These are phyloP conservation scores for Adelges cooleyi DNA, from an alignment of 1,140 invertebrate genomes.

Conservation along the genomic window DNA sequence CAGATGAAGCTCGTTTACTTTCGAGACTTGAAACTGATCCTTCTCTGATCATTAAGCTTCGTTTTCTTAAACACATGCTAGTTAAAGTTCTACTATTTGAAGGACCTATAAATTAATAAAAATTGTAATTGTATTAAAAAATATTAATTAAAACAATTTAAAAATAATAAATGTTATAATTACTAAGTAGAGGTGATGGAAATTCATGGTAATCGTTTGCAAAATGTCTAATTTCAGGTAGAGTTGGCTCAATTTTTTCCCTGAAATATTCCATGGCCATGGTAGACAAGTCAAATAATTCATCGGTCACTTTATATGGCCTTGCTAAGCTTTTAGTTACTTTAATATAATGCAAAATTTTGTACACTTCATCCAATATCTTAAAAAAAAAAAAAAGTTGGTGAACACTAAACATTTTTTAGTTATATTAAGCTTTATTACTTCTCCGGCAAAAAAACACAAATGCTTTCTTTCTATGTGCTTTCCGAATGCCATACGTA, in stretches of 20 bases:
- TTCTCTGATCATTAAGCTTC: constrained; percentile 25
- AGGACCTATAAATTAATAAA: constrained; percentile 4
- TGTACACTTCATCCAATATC: constrained; percentile 62
- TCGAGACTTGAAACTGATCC: constrained; percentile 23
- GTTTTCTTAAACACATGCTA: constrained; percentile 24
- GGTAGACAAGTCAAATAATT: constrained; percentile 80
- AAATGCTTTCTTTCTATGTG: constrained; percentile 81
- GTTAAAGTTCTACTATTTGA: constrained; percentile 18
- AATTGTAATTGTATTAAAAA: no score
- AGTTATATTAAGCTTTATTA: constrained; percentile 38
- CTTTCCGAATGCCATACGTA: constrained; percentile 84
- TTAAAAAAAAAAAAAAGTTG: constrained; percentile 36
- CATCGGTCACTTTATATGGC: constrained; percentile 79
- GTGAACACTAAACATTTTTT: background rate
- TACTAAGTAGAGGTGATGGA: constrained; percentile 12
- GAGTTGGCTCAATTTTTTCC: constrained; percentile 72
- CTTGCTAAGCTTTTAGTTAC: constrained; percentile 64
- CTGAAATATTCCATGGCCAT: constrained; percentile 92
- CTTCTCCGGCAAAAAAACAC: constrained; percentile 81
- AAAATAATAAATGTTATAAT: background rate
- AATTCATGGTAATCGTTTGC: constrained; percentile 41
- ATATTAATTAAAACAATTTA: background rate
- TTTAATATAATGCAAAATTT: constrained; percentile 69
- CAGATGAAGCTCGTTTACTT: constrained; percentile 47
- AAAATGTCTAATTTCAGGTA: constrained; percentile 78